Base-by-base conservation (phyloP, 1,140 invertebrate genomes). In the Pogonomyrmex barbatus region DNA sequence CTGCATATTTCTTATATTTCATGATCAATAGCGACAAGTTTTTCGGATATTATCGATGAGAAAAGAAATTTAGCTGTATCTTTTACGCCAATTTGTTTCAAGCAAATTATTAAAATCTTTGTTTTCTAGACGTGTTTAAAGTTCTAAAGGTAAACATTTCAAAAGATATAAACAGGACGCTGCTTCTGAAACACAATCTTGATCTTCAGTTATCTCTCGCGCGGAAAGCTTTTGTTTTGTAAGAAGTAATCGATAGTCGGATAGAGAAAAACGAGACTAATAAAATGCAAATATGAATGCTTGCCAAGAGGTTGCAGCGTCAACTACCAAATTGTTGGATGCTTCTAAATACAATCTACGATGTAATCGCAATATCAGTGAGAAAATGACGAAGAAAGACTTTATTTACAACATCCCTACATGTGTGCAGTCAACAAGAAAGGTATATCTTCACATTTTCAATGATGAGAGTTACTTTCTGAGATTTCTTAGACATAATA, bases 301-400 rank as follows among this genome's bases (percentile, higher is more conserved):
- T 68, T 79, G 86, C 42, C 71, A 56, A n/a, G 60, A 30, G 10
- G 76, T 73, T 62, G 56, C 14, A 8, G n/a, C 45, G 24, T 30
- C 52, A 36, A 50, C 81, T 36, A 12, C 68, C 6, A 89, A 89
- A 81, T 42, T 77, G 6, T 67, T 70, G 24, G 92, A 92, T 30
- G 86, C 56, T 14, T 85, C 87, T 2, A 92, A 92, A 60, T 93
- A 93, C 56, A 93, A 93, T 91, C 77, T 93, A 10, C 92, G 93
- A 5, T 93, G 93, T 50, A 93, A 92, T 67, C 91, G 92, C 2
- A 92, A 89, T 30, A 78, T 93, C 42, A 93, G 93, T 60, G 93
- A 93, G 42, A 93, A 92, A 87, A 92, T 93, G 92, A 91, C 89
- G n/a, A 91, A 93, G 14, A 92, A 93, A 14, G 93, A 93, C 60